Conservation (phyloP, 2,113 vertebrate genomes). For the Fregata magnificens region DNA sequence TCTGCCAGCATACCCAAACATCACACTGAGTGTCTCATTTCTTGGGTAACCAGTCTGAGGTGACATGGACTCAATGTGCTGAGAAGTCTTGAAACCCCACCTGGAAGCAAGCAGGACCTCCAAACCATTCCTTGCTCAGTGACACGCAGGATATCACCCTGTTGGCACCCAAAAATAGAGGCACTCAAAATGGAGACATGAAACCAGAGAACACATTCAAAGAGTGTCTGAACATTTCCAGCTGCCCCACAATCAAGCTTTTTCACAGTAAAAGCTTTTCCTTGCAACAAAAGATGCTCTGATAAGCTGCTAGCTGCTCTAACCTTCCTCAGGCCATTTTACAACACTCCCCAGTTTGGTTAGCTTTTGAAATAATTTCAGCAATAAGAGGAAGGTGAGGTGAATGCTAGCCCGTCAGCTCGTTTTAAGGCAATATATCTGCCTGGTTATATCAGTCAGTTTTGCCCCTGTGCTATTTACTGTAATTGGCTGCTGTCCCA, state of each 20-base stretch:
- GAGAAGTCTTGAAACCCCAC: neutral
- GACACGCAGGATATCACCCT: neutral
- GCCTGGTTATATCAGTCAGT: neutral
- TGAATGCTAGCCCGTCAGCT: neutral
- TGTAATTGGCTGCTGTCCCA: neutral
- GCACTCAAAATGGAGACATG: neutral
- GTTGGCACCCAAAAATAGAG: neutral
- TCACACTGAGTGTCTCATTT: neutral
- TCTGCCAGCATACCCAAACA: neutral
- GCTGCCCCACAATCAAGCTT: neutral
- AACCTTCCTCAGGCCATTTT: neutral
- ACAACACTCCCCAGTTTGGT: neutral
- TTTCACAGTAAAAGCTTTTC: neutral
- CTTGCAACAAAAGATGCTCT: neutral
- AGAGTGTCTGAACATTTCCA: neutral
- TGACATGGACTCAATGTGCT: neutral
- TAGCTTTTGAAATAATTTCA: neutral
- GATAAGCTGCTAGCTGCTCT: neutral
- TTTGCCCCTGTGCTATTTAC: neutral
- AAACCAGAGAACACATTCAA: neutral
- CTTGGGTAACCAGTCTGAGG: neutral
- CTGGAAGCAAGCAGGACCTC: neutral
- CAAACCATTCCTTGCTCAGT: neutral
- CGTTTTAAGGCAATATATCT: neutral
- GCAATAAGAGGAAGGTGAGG: neutral